phyloP scores from a whole-genome alignment of 2,797 vertebrate species.

The Poeciliopsis presidionis region DNA sequence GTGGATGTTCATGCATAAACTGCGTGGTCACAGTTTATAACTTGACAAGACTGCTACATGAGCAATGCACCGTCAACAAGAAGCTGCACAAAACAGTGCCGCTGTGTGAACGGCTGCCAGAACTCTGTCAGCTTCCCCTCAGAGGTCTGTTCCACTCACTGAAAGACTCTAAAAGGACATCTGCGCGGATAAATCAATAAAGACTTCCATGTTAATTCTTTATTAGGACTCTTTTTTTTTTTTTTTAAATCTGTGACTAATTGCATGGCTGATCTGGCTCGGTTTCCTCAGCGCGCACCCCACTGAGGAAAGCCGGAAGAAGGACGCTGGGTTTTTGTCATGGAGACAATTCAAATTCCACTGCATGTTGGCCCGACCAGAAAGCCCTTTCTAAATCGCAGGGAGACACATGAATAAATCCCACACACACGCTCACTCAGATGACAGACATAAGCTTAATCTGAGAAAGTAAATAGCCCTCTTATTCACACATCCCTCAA shows the following conservation, averaged over 20 bases:
- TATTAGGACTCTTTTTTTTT: background rate
- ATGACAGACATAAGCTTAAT: conserved; percentile 17
- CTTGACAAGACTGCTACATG: background rate
- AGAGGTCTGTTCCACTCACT: conserved; percentile 45
- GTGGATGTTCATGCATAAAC: conserved; percentile 3
- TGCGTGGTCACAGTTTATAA: background rate
- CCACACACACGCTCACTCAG: conserved; percentile 4
- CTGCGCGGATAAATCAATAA: conserved; percentile 46
- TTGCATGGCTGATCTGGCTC: conserved; percentile 44
- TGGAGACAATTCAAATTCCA: conserved; percentile 73
- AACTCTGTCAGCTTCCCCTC: conserved; percentile 37
- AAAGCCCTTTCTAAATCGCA: conserved; percentile 52
- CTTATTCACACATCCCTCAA: conserved; percentile 50
- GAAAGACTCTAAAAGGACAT: conserved; percentile 33
- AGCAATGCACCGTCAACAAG: conserved; percentile 34
- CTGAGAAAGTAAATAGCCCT: conserved; percentile 41
- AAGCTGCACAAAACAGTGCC: conserved; percentile 17
- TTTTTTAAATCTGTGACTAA: conserved; percentile 39
- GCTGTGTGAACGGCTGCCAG: conserved; percentile 31
- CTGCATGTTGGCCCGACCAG: conserved; percentile 62
- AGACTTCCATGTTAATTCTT: background rate
- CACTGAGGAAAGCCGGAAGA: conserved; percentile 57
- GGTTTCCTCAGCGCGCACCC: conserved; percentile 31
- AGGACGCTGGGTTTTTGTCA: conserved; percentile 67
- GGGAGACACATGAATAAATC: conserved; percentile 44